Evolutionary conservation across 2,888 invertebrate species (phyloP).

Genomic region (Synanthedon formicaeformis): DNA sequence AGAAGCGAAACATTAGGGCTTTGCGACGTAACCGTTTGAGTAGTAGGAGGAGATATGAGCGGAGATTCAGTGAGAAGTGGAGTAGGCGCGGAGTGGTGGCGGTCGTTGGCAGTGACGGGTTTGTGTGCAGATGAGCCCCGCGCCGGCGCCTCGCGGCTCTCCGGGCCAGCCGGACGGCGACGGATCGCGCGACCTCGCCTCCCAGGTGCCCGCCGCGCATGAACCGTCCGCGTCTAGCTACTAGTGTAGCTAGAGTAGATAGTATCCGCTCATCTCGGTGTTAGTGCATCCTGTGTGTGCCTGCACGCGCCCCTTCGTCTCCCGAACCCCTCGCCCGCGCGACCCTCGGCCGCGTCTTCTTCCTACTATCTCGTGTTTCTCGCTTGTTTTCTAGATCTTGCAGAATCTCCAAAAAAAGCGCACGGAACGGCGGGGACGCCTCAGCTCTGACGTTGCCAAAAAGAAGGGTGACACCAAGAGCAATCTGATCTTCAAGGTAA

Average conservation of each 20-base stretch:
- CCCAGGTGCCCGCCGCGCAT: conserved; percentile 47
- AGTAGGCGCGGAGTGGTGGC: conserved; percentile 47
- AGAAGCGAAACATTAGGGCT: too few relatives aligned
- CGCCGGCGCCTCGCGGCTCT: conserved; percentile 60
- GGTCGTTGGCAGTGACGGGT: conserved; percentile 35
- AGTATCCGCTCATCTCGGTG: conserved; percentile 52
- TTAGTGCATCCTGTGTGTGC: conserved; percentile 59
- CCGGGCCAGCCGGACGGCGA: conserved; percentile 50
- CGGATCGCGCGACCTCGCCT: conserved; percentile 60
- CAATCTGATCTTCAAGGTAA: conserved; percentile 99
- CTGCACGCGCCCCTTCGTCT: conserved; percentile 38
- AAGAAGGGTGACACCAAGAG: conserved; percentile 96
- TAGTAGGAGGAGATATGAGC: conserved; percentile 18
- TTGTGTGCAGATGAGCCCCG: conserved; percentile 69
- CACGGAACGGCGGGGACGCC: conserved; percentile 96
- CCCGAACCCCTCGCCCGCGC: conserved; percentile 42
- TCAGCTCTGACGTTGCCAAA: conserved; percentile 92
- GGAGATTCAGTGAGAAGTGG: conserved; percentile 68
- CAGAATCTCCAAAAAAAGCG: conserved; percentile 99
- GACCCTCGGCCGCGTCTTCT: conserved; percentile 65
- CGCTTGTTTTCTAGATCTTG: conserved; percentile 96
- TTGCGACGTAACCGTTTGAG: too few relatives aligned
- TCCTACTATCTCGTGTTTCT: conserved; percentile 88
- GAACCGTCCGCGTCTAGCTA: conserved; percentile 37
- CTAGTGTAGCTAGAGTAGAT: conserved; percentile 56